Percentiles rank a stretch among this genome's conserved stretches.
Conservation (phyloP, 1,140 invertebrate genomes). For the Drosophila prosaltans region DNA sequence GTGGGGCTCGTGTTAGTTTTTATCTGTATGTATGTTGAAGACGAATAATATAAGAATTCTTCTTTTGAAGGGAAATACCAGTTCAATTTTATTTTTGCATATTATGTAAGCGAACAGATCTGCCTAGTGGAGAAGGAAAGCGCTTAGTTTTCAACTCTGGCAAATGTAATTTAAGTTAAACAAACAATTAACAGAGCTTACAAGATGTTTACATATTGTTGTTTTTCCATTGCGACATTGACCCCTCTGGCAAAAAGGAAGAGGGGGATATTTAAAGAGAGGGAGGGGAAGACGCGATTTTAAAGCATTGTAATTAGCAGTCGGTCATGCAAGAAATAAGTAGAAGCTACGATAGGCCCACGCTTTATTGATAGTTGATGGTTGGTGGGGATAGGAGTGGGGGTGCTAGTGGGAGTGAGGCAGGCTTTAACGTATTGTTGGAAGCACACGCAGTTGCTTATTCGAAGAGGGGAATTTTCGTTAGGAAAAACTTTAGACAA, state of each 20-base stretch:
- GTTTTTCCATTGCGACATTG: conserved; percentile 72
- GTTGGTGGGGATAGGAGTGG: conserved; percentile 12
- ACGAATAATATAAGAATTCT: not conserved
- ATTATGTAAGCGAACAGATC: not conserved
- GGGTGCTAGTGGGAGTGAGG: conserved; percentile 8
- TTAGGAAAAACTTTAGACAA: conserved; percentile 65
- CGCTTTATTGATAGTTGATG: conserved; percentile 67
- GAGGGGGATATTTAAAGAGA: conserved; percentile 2
- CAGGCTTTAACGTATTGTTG: conserved; percentile 46
- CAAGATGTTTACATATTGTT: conserved; percentile 25
- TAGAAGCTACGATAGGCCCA: conserved; percentile 37
- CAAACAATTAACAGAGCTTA: conserved; percentile 28
- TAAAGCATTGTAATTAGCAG: conserved; percentile 77
- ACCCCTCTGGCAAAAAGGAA: conserved; percentile 60
- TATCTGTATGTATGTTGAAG: not conserved
- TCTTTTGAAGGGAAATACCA: conserved; percentile 2
- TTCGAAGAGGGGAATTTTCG: conserved; percentile 53
- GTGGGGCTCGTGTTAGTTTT: conserved; percentile 59
- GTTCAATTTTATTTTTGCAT: not conserved
- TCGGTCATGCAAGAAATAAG: conserved; percentile 81
- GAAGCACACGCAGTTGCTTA: conserved; percentile 68
- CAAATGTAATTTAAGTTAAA: conserved; percentile 38
- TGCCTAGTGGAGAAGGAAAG: not conserved
- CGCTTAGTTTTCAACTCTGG: conserved; percentile 14
- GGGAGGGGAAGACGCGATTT: conserved; percentile 32